Percentiles rank a stretch among this genome's conserved stretches.
Conservation (phyloP, 1,140 invertebrate genomes). For the Ylistrum balloti region DNA sequence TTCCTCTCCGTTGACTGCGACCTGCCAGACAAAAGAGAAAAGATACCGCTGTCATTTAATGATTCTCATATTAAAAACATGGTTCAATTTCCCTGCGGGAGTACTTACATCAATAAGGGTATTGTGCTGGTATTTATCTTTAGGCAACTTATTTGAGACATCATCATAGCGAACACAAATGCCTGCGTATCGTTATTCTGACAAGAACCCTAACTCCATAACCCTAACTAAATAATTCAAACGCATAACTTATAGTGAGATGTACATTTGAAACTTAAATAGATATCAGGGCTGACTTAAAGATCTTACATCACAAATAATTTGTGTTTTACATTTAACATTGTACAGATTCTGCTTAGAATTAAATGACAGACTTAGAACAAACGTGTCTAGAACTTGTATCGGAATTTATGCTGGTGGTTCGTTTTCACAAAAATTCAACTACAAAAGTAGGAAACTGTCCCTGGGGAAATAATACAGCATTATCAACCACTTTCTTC, state of each 20-base stretch:
- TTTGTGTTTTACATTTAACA: background rate
- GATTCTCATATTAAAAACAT: background rate
- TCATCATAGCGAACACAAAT: background rate
- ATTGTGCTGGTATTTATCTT: slow-evolving; percentile 7
- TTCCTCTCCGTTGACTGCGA: background rate
- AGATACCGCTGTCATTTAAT: background rate
- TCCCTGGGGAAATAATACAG: background rate
- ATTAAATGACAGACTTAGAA: no score
- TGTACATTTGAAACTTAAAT: background rate
- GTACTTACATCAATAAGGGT: background rate
- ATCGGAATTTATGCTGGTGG: background rate
- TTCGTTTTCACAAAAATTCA: slow-evolving; percentile 3
- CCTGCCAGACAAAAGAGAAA: background rate
- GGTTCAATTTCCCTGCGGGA: background rate
- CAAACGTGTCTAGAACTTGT: background rate
- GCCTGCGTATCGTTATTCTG: background rate
- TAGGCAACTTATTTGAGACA: background rate
- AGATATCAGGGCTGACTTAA: background rate
- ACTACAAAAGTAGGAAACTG: background rate
- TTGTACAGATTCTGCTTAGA: background rate
- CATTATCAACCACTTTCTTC: background rate
- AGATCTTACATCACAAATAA: no score
- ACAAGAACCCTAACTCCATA: background rate
- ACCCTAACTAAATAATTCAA: background rate
- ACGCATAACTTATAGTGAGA: no score